Evolutionary conservation across 2,797 vertebrate species (phyloP).

Genomic region (Heterohyrax brucei): DNA sequence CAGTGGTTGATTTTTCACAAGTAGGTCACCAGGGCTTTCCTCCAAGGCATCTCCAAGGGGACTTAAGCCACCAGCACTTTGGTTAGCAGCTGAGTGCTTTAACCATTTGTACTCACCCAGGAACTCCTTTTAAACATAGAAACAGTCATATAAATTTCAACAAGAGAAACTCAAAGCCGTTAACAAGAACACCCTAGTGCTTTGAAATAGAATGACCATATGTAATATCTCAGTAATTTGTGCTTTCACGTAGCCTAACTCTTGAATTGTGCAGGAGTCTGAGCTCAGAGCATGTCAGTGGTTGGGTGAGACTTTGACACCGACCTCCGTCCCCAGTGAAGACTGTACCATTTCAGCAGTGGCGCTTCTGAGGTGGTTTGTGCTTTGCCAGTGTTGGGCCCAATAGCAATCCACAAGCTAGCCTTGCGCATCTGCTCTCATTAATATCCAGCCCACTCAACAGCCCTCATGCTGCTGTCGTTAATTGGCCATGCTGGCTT

Average conservation of each 20-base stretch:
- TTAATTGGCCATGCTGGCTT: slow-evolving; percentile 24
- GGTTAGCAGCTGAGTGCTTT: background rate
- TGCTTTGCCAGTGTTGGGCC: background rate
- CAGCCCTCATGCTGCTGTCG: background rate
- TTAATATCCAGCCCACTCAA: slow-evolving; percentile 13
- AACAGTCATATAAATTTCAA: background rate
- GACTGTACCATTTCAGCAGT: too few relatives aligned
- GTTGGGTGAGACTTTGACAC: background rate
- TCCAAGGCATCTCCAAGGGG: background rate
- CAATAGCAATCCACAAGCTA: background rate
- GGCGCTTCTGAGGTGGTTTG: background rate
- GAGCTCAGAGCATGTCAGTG: background rate
- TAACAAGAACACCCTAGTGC: background rate
- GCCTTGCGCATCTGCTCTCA: slow-evolving; percentile 37
- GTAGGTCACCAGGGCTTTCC: background rate
- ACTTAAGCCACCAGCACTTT: background rate
- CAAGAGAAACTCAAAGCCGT: background rate
- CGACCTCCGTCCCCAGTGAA: background rate
- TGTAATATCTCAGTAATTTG: background rate
- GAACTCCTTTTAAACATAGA: background rate
- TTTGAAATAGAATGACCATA: slow-evolving; percentile 16
- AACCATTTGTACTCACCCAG: background rate
- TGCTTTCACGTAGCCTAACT: slow-evolving; percentile 36
- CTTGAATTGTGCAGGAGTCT: slow-evolving; percentile 17
- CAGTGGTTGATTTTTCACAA: background rate